These are phyloP conservation scores for Halotydeus destructor DNA, from an alignment of 1,140 invertebrate species.

Conservation along the genomic window DNA sequence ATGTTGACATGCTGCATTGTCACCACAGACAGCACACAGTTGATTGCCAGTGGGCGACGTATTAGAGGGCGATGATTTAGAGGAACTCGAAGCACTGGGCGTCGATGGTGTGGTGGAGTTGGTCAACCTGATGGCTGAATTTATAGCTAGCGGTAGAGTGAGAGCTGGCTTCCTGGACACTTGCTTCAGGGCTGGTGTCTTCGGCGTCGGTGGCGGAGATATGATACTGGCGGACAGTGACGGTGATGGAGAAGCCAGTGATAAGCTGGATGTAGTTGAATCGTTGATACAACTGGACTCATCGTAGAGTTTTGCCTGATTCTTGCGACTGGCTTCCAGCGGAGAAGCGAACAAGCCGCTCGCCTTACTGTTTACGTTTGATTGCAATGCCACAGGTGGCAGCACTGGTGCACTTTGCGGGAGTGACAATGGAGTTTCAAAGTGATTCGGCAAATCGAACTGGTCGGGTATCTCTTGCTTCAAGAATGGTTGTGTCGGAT, in stretches of 20 bases:
- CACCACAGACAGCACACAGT: constrained; percentile 91
- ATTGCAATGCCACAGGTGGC: no score
- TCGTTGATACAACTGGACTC: background rate
- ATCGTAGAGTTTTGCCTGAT: background rate
- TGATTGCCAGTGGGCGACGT: constrained; percentile 27
- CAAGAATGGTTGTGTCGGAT: background rate
- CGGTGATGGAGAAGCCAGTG: no score
- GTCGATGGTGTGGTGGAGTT: background rate
- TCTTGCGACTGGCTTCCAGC: background rate
- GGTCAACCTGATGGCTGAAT: background rate
- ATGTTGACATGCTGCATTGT: constrained; percentile 93
- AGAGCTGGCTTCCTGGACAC: constrained; percentile 15
- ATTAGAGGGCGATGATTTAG: background rate
- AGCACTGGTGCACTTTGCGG: background rate
- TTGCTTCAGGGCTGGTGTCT: constrained; percentile 7
- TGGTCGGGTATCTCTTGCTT: background rate
- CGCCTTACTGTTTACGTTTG: background rate
- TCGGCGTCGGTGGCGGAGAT: background rate
- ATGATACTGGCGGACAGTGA: background rate
- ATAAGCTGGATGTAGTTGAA: background rate
- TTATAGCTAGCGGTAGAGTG: background rate
- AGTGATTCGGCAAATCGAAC: background rate
- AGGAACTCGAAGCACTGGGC: background rate
- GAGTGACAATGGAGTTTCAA: background rate
- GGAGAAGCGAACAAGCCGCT: background rate